These are phyloP conservation scores for Rhinichthys klamathensis DNA, from an alignment of 2,113 vertebrate species.

Conservation along the genomic window DNA sequence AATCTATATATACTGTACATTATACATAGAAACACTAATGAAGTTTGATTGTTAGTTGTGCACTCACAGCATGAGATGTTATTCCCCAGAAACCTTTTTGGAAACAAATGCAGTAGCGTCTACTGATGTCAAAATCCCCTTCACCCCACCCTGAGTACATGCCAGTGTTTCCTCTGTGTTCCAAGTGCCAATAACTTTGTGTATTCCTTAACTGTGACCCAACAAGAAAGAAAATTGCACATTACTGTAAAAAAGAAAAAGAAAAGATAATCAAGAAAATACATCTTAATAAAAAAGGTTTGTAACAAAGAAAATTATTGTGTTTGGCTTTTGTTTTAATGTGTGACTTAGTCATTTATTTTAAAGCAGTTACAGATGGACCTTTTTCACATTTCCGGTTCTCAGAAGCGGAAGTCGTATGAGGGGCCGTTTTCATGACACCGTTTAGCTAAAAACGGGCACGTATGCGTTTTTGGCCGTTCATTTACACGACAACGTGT, in stretches of 20 bases:
- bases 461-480: too few relatives aligned
- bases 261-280: conserved; percentile 68
- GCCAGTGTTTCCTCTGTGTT: conserved; percentile 80
- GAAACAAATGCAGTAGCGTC: conserved; percentile 70
- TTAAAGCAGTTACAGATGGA: too few relatives aligned
- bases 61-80: conserved; percentile 82
- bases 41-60: conserved; percentile 80
- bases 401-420: too few relatives aligned
- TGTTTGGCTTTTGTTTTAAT: neutral
- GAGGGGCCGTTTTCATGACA: too few relatives aligned
- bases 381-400: too few relatives aligned
- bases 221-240: conserved; percentile 86
- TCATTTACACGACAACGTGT: too few relatives aligned
- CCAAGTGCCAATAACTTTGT: conserved; percentile 88
- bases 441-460: too few relatives aligned
- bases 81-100: conserved; percentile 54
- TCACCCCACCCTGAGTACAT: conserved; percentile 64
- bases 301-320: conserved; percentile 76
- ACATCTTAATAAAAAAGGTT: conserved; percentile 83
- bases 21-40: conserved; percentile 80
- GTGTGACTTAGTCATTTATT: too few relatives aligned
- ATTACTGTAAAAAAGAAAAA: conserved; percentile 83
- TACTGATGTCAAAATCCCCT: conserved; percentile 66
- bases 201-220: conserved; percentile 83
- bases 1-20: conserved; percentile 72